Conservation (phyloP, 2,113 vertebrate species). For the Budorcas taxicolor region DNA sequence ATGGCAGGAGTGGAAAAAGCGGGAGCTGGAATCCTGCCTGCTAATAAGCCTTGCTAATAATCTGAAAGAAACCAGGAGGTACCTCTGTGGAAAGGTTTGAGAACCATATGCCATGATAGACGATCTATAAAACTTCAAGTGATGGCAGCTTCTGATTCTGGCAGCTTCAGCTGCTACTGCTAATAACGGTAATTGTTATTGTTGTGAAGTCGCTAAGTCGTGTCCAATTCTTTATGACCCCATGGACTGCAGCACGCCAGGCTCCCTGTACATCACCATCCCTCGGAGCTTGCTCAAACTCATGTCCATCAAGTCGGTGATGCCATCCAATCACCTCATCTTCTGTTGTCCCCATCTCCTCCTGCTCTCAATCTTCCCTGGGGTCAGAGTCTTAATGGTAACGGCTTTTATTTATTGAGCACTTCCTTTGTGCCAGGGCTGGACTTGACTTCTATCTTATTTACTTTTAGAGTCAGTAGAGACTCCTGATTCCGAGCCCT, state of each 20-base stretch:
- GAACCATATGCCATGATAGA: rapidly evolving
- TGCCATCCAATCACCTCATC: not conserved
- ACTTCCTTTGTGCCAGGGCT: not conserved
- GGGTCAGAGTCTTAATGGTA: not conserved
- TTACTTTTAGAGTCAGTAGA: not conserved
- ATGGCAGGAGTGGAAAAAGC: no score
- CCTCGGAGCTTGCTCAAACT: not conserved
- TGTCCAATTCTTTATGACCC: not conserved
- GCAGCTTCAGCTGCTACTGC: not conserved
- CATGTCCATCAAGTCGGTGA: not conserved
- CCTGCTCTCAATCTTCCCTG: not conserved
- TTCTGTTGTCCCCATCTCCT: not conserved
- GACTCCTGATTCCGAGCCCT: not conserved
- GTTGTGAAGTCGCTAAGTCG: not conserved
- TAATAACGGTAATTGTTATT: not conserved
- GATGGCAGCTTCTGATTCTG: not conserved
- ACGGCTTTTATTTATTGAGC: not conserved
- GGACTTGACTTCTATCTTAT: not conserved
- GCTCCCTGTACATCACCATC: not conserved
- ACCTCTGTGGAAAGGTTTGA: not conserved
- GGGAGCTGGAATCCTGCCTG: not conserved
- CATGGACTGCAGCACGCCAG: not conserved
- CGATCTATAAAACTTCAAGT: not conserved
- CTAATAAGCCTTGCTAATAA: not conserved
- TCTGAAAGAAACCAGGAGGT: not conserved